Evolutionary conservation across 2,113 vertebrate genomes (phyloP).

Genomic region (Zosterops lateralis): DNA sequence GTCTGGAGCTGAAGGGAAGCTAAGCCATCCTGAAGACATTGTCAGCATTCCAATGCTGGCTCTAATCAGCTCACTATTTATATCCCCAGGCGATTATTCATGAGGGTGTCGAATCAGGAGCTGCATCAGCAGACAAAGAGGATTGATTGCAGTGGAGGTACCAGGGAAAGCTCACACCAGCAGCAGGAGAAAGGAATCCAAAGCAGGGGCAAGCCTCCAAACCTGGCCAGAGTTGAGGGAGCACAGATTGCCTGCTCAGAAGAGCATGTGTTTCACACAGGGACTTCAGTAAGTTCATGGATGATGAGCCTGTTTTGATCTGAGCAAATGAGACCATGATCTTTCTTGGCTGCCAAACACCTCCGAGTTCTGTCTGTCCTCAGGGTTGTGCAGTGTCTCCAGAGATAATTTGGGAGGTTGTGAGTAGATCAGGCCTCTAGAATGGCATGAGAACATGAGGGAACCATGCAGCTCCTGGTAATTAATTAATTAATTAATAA

Average conservation of each 20-base stretch:
- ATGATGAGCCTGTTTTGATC: background rate
- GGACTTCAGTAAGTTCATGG: background rate
- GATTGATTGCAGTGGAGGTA: background rate
- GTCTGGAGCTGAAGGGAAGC: background rate
- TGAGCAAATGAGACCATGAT: rapidly evolving
- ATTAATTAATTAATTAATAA: background rate
- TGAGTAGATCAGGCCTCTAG: background rate
- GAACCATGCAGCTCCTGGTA: background rate
- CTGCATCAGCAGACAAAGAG: background rate
- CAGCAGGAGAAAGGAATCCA: background rate
- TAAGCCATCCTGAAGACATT: background rate
- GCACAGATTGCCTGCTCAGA: background rate
- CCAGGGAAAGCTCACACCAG: background rate
- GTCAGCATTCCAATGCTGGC: background rate
- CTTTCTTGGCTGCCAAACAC: background rate
- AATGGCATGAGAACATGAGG: background rate
- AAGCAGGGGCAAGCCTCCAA: background rate
- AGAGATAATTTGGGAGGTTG: background rate
- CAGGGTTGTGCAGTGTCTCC: background rate
- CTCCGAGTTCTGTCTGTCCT: rapidly evolving
- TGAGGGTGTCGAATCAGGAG: background rate
- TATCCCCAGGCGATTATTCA: background rate
- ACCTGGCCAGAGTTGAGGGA: background rate
- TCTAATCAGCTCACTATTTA: background rate
- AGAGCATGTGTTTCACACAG: background rate